Evolutionary conservation across 2,888 invertebrate species (phyloP).

Genomic region (Fragum fragum): DNA sequence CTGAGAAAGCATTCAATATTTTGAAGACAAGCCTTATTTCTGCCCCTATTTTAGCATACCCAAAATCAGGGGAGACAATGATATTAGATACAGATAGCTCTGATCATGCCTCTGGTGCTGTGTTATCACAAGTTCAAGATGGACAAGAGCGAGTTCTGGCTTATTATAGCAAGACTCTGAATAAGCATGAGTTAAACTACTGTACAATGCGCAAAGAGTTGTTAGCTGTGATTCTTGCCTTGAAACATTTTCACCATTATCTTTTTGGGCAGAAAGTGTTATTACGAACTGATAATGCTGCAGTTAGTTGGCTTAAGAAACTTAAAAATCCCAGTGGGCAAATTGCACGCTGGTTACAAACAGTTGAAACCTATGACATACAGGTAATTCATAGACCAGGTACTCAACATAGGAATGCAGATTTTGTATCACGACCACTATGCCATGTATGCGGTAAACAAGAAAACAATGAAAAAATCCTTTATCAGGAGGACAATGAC

Average conservation of each 20-base stretch:
- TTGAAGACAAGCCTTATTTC: background rate
- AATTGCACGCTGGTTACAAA: constrained; percentile 1
- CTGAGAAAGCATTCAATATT: background rate
- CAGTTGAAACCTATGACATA: background rate
- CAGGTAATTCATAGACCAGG: background rate
- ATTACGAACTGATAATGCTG: constrained; percentile 24
- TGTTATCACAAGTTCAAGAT: constrained; percentile 14
- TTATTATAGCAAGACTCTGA: constrained; percentile 45
- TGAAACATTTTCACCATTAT: constrained; percentile 29
- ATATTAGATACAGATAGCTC: constrained; percentile 29
- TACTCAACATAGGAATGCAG: constrained; percentile 5
- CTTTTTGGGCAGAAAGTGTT: constrained; percentile 21
- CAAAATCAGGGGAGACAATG: background rate
- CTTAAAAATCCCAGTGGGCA: constrained; percentile 14
- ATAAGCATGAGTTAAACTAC: constrained; percentile 7
- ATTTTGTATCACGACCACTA: background rate
- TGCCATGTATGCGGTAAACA: background rate
- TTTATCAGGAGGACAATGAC: background rate
- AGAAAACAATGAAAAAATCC: background rate
- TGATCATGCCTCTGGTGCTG: constrained; percentile 13
- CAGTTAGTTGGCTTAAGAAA: constrained; percentile 11
- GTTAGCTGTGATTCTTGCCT: constrained; percentile 21
- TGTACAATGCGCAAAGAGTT: constrained; percentile 22
- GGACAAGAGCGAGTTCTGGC: constrained; percentile 28
- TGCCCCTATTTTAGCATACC: constrained; percentile 24